Evolutionary conservation across 2,888 invertebrate genomes (phyloP).

Genomic region (Trachelus tabidus): DNA sequence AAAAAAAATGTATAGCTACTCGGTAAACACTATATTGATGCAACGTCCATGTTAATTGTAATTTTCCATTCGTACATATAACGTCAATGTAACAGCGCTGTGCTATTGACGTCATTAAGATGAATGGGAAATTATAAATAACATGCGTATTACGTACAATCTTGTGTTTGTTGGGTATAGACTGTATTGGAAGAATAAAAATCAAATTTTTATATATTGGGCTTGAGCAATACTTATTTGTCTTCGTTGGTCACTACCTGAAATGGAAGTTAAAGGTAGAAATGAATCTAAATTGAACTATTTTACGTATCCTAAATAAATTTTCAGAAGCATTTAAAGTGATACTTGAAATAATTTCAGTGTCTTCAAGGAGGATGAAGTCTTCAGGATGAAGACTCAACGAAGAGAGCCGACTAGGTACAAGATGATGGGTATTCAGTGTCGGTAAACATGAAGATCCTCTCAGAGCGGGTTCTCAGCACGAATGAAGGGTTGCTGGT

Average conservation of each 20-base stretch:
- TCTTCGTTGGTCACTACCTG: neutral
- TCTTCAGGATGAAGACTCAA: conserved; percentile 8
- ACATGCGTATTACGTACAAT: neutral
- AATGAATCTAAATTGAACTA: neutral
- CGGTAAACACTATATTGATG: neutral
- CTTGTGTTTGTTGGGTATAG: neutral
- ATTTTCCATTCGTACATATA: neutral
- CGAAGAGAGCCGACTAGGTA: conserved; percentile 14
- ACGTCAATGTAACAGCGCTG: neutral
- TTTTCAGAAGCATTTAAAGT: neutral
- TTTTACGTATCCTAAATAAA: neutral
- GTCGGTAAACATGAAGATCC: conserved; percentile 49
- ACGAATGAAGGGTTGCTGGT: conserved; percentile 30
- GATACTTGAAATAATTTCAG: neutral
- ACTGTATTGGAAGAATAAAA: neutral
- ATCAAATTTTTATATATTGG: neutral
- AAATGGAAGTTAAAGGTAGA: neutral
- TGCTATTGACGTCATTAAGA: neutral
- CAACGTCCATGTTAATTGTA: neutral
- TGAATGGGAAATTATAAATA: neutral
- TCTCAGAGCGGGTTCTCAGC: conserved; percentile 42
- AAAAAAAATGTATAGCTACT: neutral
- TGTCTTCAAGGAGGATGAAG: neutral
- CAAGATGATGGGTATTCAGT: conserved; percentile 39
- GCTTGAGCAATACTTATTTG: neutral